Conservation (phyloP, 2,113 vertebrate species). For the Eulemur rufifrons region DNA sequence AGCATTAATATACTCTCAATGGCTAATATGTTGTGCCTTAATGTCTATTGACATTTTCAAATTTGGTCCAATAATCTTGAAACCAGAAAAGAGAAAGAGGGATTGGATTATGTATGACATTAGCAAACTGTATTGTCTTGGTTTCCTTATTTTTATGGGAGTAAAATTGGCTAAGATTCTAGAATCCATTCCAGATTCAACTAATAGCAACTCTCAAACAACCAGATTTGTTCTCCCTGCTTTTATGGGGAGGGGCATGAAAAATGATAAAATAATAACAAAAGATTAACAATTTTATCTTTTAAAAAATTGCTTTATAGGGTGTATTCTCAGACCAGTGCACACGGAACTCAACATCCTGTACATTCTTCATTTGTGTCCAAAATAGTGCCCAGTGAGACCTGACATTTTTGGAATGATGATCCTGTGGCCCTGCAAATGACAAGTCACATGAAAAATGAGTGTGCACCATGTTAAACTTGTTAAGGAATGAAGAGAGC, state of each 20-base stretch:
- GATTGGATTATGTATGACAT: background rate
- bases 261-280: constrained; percentile 5
- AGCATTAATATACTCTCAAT: background rate
- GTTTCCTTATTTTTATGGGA: background rate
- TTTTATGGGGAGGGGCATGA: background rate
- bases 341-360: background rate
- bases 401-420: constrained; percentile 13
- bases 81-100: background rate
- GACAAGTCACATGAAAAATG: background rate
- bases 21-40: background rate
- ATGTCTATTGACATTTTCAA: background rate
- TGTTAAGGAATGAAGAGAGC: background rate
- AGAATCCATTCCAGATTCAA: background rate
- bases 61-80: background rate
- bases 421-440: background rate
- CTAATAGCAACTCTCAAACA: constrained; percentile 10
- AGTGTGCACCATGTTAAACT: background rate
- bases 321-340: background rate
- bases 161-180: constrained; percentile 22
- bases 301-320: background rate
- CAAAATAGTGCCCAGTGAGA: background rate
- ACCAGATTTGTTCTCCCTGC: background rate
- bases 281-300: background rate
- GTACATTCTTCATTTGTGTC: background rate
- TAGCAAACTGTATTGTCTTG: background rate